Evolutionary conservation across 2,888 invertebrate genomes (phyloP).

Genomic region (Agonopterix subpropinquella): DNA sequence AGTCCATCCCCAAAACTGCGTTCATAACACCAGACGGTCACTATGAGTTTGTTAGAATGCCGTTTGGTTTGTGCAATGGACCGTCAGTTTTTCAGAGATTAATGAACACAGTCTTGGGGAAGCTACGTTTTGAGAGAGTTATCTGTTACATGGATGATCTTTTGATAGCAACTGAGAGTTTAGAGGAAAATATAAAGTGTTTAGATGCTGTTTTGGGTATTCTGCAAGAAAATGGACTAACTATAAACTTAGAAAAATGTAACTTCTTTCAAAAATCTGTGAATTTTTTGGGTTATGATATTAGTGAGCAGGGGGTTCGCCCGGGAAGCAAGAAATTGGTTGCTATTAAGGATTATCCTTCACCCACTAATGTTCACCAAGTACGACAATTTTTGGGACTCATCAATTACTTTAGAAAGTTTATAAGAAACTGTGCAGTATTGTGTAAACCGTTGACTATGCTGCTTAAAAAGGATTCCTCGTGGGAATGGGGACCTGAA

Average conservation of each 20-base stretch:
- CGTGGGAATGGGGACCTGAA: constrained; percentile 22
- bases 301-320: constrained; percentile 5
- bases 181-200: constrained; percentile 9
- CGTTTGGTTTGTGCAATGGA: constrained; percentile 22
- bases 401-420: constrained; percentile 12
- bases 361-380: constrained; percentile 16
- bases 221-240: constrained; percentile 9
- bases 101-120: constrained; percentile 14
- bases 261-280: constrained; percentile 3
- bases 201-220: constrained; percentile 9
- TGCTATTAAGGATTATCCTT: constrained; percentile 7
- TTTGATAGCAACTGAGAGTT: constrained; percentile 14
- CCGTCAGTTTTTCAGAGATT: constrained; percentile 25
- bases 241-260: constrained; percentile 10
- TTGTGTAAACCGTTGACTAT: constrained; percentile 19
- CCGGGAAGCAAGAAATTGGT: constrained; percentile 5
- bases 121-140: constrained; percentile 4
- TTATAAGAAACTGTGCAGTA: constrained; percentile 19
- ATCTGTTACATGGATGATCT: constrained; percentile 27
- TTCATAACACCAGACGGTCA: constrained; percentile 29
- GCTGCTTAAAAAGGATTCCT: constrained; percentile 13
- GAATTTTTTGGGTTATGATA: constrained; percentile 10
- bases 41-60: constrained; percentile 22
- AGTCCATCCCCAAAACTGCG: constrained; percentile 24
- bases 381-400: constrained; percentile 28